Evolutionary conservation across 2,113 vertebrate species (phyloP), one percentile per base, ranked within the genome.

Genomic region (Pelobates fuscus): DNA sequence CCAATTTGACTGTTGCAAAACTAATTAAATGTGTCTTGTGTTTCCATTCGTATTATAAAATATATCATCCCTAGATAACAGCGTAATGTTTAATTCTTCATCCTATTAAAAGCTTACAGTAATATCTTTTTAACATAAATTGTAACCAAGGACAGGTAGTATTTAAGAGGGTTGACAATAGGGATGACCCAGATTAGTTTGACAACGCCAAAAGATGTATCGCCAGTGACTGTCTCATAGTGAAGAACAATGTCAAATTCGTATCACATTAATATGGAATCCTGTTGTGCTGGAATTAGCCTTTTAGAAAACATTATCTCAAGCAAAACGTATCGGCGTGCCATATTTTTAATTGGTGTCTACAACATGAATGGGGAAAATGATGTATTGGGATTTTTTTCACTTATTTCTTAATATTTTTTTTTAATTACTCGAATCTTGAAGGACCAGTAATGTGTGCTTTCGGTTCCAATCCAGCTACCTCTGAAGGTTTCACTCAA

Each of bases 51-150:
- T 67, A 77, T 77, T 90, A 86, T 91, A 90, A 91, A 90, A 93
- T 93, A 91, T 89, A 92, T 92, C 90, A 89, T 89, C 85, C 81
- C 71, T 78, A 86, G 91, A 89, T 93, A 91, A 84, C 86, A 83
- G 86, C 83, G 85, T 86, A 89, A 86, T 84, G 88, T 88, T 88
- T 90, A 90, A 88, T 90, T 89, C 89, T 91, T 92, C 91, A 91
- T 93, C 85, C 89, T 90, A 92, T 91, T 91, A 92, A 93, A 82
- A 91, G 91, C 88, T 90, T 88, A 81, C 87, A 86, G 90, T 91
- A 92, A 89, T 88, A 87, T 86, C 91, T 89, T 87, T 89, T 86
- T 79, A 83, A 88, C 88, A 93, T 93, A 92, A 92, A 91, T 93
- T 91, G 87, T 82, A 84, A 82, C 82, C 59, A 68, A 55, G 85